Evolutionary conservation across 2,113 vertebrate genomes (phyloP), one percentile per base, ranked within the genome.

Genomic region (Zosterops japonicus): DNA sequence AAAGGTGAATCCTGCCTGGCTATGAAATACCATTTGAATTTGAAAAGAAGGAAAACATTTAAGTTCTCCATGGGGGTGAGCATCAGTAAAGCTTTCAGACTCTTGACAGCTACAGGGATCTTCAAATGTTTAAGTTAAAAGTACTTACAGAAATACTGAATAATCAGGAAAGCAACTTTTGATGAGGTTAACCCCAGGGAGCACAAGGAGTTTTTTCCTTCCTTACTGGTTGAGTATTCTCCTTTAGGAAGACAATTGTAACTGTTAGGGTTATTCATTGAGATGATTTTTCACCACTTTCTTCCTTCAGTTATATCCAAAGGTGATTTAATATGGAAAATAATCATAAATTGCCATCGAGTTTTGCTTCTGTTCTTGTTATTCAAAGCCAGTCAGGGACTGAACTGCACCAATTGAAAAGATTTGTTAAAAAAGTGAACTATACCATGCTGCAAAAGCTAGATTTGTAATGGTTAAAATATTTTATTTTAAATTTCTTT

Each of bases 91-190:
- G 71, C 75, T 95, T 94, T 87, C 85, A 95, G 65, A 25, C 57
- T 91, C 90, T 93, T 95, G 89, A 85, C 87, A 92, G 83, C 92
- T 92, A 82, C 94, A 85, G n/a, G 77, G 59, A 91, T 96, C 70
- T 94, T 93, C 86, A 83, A 89, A 87, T 84, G 74, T 93, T 94
- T 92, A 83, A 87, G 81, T 80, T 92, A 50, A 95, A 95, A 82
- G 86, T 72, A 82, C 77, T 95, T 88, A 60, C 33, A 84, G 53
- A 91, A 92, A 76, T 17, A 60, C 57, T 79, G 74, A 87, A 87
- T 91, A 95, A 94, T 94, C 83, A 95, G 47, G 67, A 92, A 92
- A 92, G 67, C 23, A 87, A 70, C 64, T 85, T 75, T 94, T 94
- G 91, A 97, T 72, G 74, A 95, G 35, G 18, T 36, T 83, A 84